These are phyloP conservation scores for Ophioderma brevispina DNA, from an alignment of 35 echinoderm and acorn worm genomes.

Conservation along the genomic window DNA sequence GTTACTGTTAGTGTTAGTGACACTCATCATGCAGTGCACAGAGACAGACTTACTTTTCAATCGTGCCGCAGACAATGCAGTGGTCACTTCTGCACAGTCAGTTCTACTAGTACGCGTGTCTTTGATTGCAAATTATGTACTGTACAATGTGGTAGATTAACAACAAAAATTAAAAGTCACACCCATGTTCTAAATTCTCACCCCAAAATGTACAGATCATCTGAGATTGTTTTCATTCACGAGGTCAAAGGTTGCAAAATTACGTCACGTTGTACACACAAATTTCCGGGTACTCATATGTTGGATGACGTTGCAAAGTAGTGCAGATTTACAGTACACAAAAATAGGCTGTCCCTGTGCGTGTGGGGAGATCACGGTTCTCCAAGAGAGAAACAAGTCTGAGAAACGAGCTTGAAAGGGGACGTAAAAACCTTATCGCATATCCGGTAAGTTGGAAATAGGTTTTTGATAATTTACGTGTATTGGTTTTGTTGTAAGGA, in stretches of 20 bases:
- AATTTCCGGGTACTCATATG: not conserved
- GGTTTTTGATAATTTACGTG: not conserved
- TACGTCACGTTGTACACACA: not conserved
- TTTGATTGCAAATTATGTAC: too few relatives aligned
- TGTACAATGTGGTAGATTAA: too few relatives aligned
- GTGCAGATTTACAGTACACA: slow-evolving; percentile 6
- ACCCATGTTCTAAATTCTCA: not conserved
- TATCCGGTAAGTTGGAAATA: slow-evolving; percentile 78
- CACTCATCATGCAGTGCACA: too few relatives aligned
- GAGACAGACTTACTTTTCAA: too few relatives aligned
- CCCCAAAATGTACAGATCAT: too few relatives aligned
- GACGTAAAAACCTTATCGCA: slow-evolving; percentile 92
- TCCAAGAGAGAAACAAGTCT: slow-evolving; percentile 99
- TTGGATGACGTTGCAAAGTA: slow-evolving; percentile 9
- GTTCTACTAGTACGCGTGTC: too few relatives aligned
- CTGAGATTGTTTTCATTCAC: not conserved
- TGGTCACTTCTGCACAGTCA: too few relatives aligned
- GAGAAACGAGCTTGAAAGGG: slow-evolving; percentile 97
- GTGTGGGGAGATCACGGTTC: slow-evolving; percentile 89
- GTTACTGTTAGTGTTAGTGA: too few relatives aligned
- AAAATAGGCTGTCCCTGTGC: slow-evolving; percentile 92
- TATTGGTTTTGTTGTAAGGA: not conserved
- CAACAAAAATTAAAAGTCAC: not conserved
- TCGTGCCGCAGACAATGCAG: too few relatives aligned
- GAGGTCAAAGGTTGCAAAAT: slow-evolving; percentile 3